These are phyloP conservation scores for Boloria euphrosyne DNA, from an alignment of 2,888 invertebrate species.

Conservation along the genomic window DNA sequence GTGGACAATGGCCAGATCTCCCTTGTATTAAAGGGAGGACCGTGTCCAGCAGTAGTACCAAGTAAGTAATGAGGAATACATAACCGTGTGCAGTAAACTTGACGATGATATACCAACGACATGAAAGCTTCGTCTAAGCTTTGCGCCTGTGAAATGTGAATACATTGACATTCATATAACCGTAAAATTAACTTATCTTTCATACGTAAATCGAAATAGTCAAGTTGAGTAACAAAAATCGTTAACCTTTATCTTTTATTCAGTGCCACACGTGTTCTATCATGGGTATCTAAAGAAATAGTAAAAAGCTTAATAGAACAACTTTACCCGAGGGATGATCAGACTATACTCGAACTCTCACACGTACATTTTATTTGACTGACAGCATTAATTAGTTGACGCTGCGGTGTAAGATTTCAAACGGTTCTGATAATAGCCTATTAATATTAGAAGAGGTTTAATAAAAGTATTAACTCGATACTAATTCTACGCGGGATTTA, in stretches of 20 bases:
- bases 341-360: constrained; percentile 45
- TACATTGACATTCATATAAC: background rate
- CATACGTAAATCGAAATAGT: no score
- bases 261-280: constrained; percentile 19
- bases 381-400: constrained; percentile 81
- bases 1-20: no score
- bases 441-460: constrained; percentile 60
- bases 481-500: background rate
- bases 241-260: constrained; percentile 1
- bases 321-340: constrained; percentile 64
- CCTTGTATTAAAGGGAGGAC: no score
- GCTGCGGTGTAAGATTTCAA: constrained; percentile 75
- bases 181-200: no score
- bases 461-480: constrained; percentile 7
- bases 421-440: constrained; percentile 71
- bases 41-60: no score
- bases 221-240: no score
- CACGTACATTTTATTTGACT: constrained; percentile 68
- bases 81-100: no score
- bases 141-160: background rate
- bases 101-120: no score
- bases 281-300: constrained; percentile 12
- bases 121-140: no score
- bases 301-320: constrained; percentile 35
- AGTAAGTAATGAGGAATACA: no score